Evolutionary conservation across 2,888 invertebrate species (phyloP).

Genomic region (Apodemia mormo): DNA sequence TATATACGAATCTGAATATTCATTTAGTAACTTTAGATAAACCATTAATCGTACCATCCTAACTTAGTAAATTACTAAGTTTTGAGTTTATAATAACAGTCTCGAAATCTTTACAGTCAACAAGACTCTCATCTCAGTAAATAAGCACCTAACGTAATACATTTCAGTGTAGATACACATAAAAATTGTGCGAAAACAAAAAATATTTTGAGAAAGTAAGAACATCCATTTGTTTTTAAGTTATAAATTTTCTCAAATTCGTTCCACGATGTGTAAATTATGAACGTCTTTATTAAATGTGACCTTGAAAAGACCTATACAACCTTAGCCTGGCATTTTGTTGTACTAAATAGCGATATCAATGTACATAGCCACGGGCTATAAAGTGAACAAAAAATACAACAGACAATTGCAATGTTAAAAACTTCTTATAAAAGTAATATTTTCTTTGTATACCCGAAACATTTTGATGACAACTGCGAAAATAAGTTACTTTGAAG

Average conservation of each 20-base stretch:
- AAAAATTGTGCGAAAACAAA: not conserved
- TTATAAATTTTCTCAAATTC: not conserved
- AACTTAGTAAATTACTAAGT: no score
- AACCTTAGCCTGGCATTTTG: not conserved
- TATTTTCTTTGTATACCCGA: slow-evolving; percentile 1
- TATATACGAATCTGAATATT: no score
- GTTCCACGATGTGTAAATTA: no score
- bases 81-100: no score
- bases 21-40: no score
- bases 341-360: not conserved
- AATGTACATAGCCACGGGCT: not conserved
- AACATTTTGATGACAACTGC: slow-evolving; percentile 13
- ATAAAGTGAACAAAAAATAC: not conserved
- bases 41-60: no score
- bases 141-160: no score
- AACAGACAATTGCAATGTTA: not conserved
- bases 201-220: not conserved
- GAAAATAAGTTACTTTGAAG: slow-evolving; percentile 8
- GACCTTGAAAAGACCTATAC: not conserved
- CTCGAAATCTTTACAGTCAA: no score
- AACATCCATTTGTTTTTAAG: not conserved
- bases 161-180: not conserved
- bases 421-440: slow-evolving; percentile 6
- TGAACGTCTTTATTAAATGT: no score
- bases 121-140: no score